Conservation (phyloP, 2,797 vertebrate genomes). For the Buceros bicornis region DNA sequence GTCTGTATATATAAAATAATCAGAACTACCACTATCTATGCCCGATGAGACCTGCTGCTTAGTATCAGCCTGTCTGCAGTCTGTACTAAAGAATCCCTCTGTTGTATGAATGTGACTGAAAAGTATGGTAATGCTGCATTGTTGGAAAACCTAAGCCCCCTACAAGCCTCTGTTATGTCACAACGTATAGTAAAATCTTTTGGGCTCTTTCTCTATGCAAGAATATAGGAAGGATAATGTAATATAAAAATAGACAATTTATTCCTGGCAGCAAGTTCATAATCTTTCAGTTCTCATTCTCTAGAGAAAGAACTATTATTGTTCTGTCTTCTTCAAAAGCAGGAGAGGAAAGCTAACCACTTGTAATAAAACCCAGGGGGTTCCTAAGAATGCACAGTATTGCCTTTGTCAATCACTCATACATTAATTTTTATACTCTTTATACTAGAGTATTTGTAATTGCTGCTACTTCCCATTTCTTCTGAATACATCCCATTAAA, state of each 20-base stretch:
- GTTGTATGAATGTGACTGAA: conserved; percentile 42
- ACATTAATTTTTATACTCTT: conserved; percentile 5
- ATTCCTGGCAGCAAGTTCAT: conserved; percentile 55
- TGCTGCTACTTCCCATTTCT: neutral
- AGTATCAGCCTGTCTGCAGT: conserved; percentile 23
- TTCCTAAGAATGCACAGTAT: neutral
- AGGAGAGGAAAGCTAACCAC: conserved; percentile 19
- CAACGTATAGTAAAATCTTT: conserved; percentile 58
- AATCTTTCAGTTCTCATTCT: conserved; percentile 48
- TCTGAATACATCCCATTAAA: neutral
- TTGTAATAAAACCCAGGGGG: neutral
- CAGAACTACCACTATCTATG: conserved; percentile 12
- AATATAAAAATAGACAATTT: conserved; percentile 60
- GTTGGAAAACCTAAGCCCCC: conserved; percentile 55
- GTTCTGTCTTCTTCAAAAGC: conserved; percentile 47
- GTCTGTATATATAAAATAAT: conserved; percentile 38
- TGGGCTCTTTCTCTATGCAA: conserved; percentile 36
- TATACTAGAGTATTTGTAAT: neutral
- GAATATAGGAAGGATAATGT: conserved; percentile 49
- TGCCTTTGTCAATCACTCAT: conserved; percentile 28
- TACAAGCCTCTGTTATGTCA: conserved; percentile 53
- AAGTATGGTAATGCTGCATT: conserved; percentile 48
- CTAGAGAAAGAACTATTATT: conserved; percentile 33
- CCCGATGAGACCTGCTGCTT: conserved; percentile 34
- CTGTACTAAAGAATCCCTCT: conserved; percentile 31